These are phyloP conservation scores for Dolichopus griseipennis DNA, from an alignment of 2,888 invertebrate genomes.

Conservation along the genomic window DNA sequence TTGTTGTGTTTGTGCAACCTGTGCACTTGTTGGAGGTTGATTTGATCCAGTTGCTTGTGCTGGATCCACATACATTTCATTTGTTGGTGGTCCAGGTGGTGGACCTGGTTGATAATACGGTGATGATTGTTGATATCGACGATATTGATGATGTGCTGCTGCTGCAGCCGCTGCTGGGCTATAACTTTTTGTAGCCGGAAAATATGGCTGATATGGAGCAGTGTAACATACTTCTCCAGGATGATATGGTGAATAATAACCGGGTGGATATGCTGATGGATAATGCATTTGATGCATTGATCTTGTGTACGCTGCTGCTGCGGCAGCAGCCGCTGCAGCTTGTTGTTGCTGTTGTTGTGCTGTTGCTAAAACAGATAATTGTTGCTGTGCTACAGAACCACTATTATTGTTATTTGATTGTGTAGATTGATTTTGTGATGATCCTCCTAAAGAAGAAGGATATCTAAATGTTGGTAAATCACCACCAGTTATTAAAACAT, in stretches of 20 bases:
- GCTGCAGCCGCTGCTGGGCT: constrained; percentile 40
- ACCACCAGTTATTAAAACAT: constrained; percentile 34
- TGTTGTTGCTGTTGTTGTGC: constrained; percentile 29
- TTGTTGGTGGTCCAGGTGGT: constrained; percentile 28
- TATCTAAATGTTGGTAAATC: constrained; percentile 36
- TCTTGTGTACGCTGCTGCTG: constrained; percentile 36
- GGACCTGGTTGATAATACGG: constrained; percentile 33
- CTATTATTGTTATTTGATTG: constrained; percentile 13
- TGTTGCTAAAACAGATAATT: constrained; percentile 15
- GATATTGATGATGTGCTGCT: constrained; percentile 31
- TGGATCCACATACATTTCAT: constrained; percentile 37
- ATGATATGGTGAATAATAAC: constrained; percentile 41
- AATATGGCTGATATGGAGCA: constrained; percentile 47
- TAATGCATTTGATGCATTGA: constrained; percentile 44
- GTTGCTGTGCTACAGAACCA: constrained; percentile 30
- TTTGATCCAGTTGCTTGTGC: constrained; percentile 24
- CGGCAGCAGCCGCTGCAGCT: constrained; percentile 30
- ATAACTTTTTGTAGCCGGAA: constrained; percentile 47
- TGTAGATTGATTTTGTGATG: constrained; percentile 10
- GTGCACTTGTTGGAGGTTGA: constrained; percentile 10
- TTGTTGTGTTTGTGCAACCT: constrained; percentile 23
- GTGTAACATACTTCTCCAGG: constrained; percentile 45
- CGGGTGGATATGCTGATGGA: constrained; percentile 42
- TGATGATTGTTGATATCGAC: constrained; percentile 28
- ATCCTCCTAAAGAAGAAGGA: constrained; percentile 24